Conservation (phyloP, 1,140 invertebrate genomes). For the Bombus cullumanus region DNA sequence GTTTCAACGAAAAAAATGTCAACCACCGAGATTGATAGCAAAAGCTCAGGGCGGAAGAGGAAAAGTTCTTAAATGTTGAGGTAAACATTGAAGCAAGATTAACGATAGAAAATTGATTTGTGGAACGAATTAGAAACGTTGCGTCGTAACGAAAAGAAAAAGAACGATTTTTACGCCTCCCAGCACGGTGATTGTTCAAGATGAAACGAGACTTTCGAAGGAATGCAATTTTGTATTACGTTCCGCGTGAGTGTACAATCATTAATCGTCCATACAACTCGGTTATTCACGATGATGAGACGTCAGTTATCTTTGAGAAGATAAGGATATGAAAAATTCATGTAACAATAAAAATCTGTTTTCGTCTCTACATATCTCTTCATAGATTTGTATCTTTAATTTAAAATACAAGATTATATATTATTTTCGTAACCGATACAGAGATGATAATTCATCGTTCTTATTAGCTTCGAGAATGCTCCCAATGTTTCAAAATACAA, state of each 20-base stretch:
- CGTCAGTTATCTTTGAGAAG: not conserved
- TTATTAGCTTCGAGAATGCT: not conserved
- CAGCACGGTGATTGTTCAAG: conserved; percentile 55
- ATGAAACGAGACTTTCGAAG: conserved; percentile 69
- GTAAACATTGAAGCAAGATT: not conserved
- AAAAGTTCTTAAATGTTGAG: not conserved
- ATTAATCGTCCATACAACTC: conserved; percentile 52
- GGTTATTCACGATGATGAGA: conserved; percentile 27
- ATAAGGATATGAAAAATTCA: not conserved
- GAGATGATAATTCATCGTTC: too few relatives aligned
- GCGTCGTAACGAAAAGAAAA: conserved; percentile 41
- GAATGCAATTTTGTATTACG: conserved; percentile 67
- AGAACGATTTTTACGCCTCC: conserved; percentile 20
- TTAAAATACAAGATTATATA: not conserved
- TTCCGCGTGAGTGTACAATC: conserved; percentile 34
- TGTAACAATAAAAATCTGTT: not conserved
- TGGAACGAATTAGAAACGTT: conserved; percentile 49
- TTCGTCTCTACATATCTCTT: too few relatives aligned
- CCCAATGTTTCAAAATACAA: not conserved
- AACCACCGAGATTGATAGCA: not conserved
- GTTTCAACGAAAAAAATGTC: conserved; percentile 51
- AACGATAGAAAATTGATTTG: conserved; percentile 37
- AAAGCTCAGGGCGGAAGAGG: too few relatives aligned
- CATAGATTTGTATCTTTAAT: not conserved
- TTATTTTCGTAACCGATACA: not conserved